Base-by-base conservation (phyloP, 2,797 vertebrate genomes). In the Rachycentron canadum region DNA sequence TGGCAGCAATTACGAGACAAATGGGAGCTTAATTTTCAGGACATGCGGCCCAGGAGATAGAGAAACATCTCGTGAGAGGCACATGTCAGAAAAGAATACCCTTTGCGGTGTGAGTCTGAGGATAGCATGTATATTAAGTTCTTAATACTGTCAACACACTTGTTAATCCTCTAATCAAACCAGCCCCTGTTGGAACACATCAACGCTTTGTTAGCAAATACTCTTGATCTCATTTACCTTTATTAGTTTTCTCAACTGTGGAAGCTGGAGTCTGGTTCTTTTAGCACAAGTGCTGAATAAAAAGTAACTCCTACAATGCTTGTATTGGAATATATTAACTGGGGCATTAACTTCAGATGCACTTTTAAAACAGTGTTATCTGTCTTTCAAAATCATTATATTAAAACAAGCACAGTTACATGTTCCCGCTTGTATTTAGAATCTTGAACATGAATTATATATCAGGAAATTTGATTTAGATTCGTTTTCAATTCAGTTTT, bases 61-160 rank as follows among this genome's bases (percentile, higher is more conserved):
- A 65, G 68, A 77, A 81, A 76, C 91, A 93, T 84, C 90, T 91
- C 91, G 69, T 80, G 75, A 87, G 83, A 86, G 82, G 78, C 84
- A 83, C 72, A 82, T 88, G 83, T 92, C 87, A 87, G 75, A 71
- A 78, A 83, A 83, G 0, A 62, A 58, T 63, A 59, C 53, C 73
- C 79, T 85, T 75, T 62, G 61, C 76, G 69, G 23, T 32, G 64
- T 30, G 68, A 80, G 76, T 61, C 56, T 69, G 47, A 83, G 50
- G 28, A 82, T 68, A 40, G 64, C 9, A 60, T 59, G 49, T 72
- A 26, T 73, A 81, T 84, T 86, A 81, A 70, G 61, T 76, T 79
- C 25, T 73, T 53, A 47, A 67, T 57, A 62, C 57, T 76, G 70
- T 79, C 67, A 77, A 63, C 64, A 74, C 36, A 43, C 40, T 3